Conservation (phyloP, 2,797 vertebrate genomes). For the Triplophysa yarkandensis region DNA sequence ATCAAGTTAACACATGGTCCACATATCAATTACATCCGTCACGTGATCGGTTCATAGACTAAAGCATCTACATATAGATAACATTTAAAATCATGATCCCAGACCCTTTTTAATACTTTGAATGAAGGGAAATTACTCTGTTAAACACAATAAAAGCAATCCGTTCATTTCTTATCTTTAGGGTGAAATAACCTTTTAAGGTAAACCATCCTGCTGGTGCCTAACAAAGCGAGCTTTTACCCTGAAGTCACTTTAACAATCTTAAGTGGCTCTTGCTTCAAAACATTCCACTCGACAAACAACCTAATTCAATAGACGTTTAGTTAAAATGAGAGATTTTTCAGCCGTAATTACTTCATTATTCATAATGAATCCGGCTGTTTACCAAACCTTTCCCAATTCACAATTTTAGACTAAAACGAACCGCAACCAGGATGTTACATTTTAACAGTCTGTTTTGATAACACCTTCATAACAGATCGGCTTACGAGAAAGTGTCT, state of each 20-base stretch:
- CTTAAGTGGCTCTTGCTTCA: constrained; percentile 2
- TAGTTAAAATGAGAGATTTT: neutral
- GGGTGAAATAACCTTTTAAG: neutral
- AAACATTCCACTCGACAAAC: neutral
- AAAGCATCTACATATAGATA: too few relatives aligned
- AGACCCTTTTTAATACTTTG: neutral
- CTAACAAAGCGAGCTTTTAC: neutral
- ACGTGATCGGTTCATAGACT: too few relatives aligned
- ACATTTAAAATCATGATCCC: too few relatives aligned
- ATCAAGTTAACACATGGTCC: too few relatives aligned
- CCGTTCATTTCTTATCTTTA: neutral
- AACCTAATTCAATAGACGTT: neutral
- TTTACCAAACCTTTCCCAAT: neutral
- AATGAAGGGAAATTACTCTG: neutral
- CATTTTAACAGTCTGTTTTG: neutral
- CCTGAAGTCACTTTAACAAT: neutral
- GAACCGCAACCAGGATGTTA: neutral
- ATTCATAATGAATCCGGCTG: neutral
- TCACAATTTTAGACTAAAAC: neutral
- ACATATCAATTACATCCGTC: too few relatives aligned
- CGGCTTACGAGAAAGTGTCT: neutral
- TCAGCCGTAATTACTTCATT: neutral
- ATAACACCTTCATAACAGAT: neutral
- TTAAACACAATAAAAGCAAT: neutral
- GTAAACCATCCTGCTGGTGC: neutral